Base-by-base conservation (phyloP, 2,113 vertebrate genomes). In the Kobus ellipsiprymnus region DNA sequence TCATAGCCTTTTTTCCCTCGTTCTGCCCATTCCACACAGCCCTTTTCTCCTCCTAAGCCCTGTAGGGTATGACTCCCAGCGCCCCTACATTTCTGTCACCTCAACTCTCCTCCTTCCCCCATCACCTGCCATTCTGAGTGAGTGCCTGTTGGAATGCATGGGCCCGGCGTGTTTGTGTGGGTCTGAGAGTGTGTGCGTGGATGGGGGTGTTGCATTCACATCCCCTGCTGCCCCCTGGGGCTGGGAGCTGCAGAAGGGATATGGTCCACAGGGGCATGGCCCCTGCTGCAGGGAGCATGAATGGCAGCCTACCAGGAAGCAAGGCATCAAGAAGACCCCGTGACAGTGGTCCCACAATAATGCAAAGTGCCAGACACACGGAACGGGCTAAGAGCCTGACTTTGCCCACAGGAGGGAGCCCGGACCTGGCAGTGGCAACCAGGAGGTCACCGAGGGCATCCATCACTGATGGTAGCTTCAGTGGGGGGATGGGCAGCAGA, bases 1-100 rank as follows among this genome's bases (percentile, higher is more conserved):
- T 2, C 25, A 0, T 3, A 1, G 1, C 25, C 55, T 11, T 0
- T 9, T 27, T 21, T 30, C 2, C 50, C 60, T 10, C 10, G 2
- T 86, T 60, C 21, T 2, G 0, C 62, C 2, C 1, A 5, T 82
- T 14, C 40, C 6, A 4, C 25, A 11, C 36, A 44, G 21, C 29
- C 36, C 13, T 30, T 23, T 11, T 5, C 2, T 0, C 30, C 11
- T 46, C 7, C n/a, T 29, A 0, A 8, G 81, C 19, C 25, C 12
- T 6, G 33, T 19, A 1, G 25, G 59, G 11, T 5, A 52, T 0
- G 33, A 29, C 82, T 78, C 78, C 19, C 29, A 8, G 87, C 9
- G 0, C 21, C 64, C 23, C 16, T 14, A 62, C 10, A 2, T 8
- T n/a, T 15, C 55, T 30, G n/a, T n/a, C 19, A 0, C 54, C 11